These are phyloP conservation scores for Serranus cabrilla DNA, from an alignment of 2,797 vertebrate genomes.

Conservation along the genomic window DNA sequence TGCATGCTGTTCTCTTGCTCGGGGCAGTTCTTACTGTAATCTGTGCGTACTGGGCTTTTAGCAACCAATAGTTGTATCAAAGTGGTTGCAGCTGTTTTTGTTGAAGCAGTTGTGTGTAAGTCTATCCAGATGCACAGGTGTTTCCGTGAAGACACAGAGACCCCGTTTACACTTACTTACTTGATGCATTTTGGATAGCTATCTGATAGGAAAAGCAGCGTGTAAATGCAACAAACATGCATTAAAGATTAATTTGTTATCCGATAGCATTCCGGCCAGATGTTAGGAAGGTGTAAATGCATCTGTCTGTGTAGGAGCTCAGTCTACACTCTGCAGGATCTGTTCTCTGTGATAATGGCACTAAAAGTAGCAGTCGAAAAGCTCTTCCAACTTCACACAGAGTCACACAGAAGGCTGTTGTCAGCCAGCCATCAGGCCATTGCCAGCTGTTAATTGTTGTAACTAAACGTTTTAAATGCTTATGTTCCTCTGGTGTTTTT, in stretches of 20 bases:
- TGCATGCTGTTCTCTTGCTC: conserved; percentile 21
- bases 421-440: neutral
- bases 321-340: neutral
- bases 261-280: neutral
- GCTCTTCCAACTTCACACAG: neutral
- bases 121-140: conserved; percentile 50
- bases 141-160: conserved; percentile 24
- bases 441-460: neutral
- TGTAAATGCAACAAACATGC: conserved; percentile 1
- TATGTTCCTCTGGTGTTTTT: neutral
- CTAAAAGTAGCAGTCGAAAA: conserved; percentile 3
- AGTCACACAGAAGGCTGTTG: neutral
- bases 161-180: neutral
- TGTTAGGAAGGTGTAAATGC: conserved; percentile 5
- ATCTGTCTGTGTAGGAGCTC: conserved; percentile 4
- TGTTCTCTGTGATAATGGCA: neutral
- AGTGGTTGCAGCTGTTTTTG: conserved; percentile 55
- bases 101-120: conserved; percentile 17
- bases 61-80: conserved; percentile 35
- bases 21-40: conserved; percentile 20
- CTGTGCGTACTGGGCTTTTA: conserved; percentile 22
- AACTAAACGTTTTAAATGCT: neutral
- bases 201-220: neutral
- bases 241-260: neutral
- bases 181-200: neutral